Percentiles rank a stretch among this genome's conserved stretches.
These are phyloP conservation scores for Liposcelis brunnea DNA, from an alignment of 2,888 invertebrate species.

Conservation along the genomic window DNA sequence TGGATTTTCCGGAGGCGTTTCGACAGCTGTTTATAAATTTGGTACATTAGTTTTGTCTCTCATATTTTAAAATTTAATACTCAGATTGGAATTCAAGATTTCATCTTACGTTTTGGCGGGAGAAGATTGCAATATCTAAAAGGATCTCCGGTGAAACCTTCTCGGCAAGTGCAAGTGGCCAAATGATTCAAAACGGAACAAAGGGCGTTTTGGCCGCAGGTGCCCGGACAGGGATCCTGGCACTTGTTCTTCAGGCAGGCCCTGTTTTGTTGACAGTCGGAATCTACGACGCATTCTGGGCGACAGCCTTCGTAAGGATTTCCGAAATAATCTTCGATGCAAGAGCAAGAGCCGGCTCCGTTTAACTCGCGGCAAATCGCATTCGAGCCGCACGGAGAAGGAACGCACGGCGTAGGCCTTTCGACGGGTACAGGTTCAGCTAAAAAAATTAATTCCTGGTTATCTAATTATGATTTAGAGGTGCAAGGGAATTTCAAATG, in stretches of 20 bases:
- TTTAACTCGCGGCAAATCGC: constrained; percentile 32
- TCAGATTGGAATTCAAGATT: constrained; percentile 21
- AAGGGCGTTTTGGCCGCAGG: constrained; percentile 30
- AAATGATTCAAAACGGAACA: constrained; percentile 25
- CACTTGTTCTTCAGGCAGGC: constrained; percentile 39
- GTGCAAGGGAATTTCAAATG: no score
- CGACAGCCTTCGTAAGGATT: constrained; percentile 41
- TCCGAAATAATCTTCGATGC: constrained; percentile 32
- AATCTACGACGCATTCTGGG: constrained; percentile 36
- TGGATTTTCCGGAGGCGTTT: constrained; percentile 28
- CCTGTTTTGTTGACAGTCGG: constrained; percentile 36
- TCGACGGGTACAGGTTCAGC: constrained; percentile 18
- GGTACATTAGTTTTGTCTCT: not conserved
- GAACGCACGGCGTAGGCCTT: constrained; percentile 25
- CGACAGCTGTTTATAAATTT: constrained; percentile 26
- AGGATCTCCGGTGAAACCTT: constrained; percentile 28
- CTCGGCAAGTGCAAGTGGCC: constrained; percentile 28
- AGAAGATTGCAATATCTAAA: constrained; percentile 20
- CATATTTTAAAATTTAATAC: constrained; percentile 21
- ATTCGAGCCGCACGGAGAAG: constrained; percentile 33
- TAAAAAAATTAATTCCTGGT: constrained; percentile 12
- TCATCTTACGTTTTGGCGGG: constrained; percentile 12
- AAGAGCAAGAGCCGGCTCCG: constrained; percentile 34
- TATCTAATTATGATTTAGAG: no score
- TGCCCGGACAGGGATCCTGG: constrained; percentile 37